phyloP scores from a whole-genome alignment of 2,888 invertebrate genomes.

The Tanytarsus gracilentus region DNA sequence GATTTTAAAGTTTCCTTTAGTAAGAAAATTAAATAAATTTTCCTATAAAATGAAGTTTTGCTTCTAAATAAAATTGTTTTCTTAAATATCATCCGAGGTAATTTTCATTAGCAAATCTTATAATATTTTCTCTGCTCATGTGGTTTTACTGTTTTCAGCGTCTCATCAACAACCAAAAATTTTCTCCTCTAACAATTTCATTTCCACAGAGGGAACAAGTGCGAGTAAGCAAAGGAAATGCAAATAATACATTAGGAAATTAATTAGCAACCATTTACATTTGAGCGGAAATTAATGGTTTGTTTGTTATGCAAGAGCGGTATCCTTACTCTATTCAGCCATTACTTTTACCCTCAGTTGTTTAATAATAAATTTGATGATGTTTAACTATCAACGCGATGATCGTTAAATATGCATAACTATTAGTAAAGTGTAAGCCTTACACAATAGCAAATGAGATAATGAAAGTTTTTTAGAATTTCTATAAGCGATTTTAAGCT shows the following conservation, averaged over 20 bases:
- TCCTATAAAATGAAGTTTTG: no score
- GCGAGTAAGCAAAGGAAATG: no score
- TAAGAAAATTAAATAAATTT: background rate
- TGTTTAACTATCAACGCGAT: constrained; percentile 18
- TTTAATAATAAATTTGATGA: constrained; percentile 25
- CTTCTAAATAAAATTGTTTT: no score
- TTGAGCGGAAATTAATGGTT: constrained; percentile 29
- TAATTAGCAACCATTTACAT: constrained; percentile 28
- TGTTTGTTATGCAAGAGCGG: constrained; percentile 6
- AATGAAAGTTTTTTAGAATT: background rate
- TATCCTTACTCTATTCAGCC: background rate
- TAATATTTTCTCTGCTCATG: background rate
- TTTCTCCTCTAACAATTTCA: no score
- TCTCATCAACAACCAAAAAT: background rate
- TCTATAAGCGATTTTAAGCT: background rate
- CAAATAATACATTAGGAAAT: constrained; percentile 27
- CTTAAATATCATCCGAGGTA: no score
- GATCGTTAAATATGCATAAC: constrained; percentile 16
- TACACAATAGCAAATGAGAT: background rate
- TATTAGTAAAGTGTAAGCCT: no score
- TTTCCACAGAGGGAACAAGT: background rate
- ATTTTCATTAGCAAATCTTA: background rate
- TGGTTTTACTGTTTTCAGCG: background rate
- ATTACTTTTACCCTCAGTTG: background rate
- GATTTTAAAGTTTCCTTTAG: background rate